Percentiles rank a stretch among this genome's conserved stretches.
Evolutionary conservation across 2,888 invertebrate species (phyloP).

Genomic region (Ophion ventricosus): DNA sequence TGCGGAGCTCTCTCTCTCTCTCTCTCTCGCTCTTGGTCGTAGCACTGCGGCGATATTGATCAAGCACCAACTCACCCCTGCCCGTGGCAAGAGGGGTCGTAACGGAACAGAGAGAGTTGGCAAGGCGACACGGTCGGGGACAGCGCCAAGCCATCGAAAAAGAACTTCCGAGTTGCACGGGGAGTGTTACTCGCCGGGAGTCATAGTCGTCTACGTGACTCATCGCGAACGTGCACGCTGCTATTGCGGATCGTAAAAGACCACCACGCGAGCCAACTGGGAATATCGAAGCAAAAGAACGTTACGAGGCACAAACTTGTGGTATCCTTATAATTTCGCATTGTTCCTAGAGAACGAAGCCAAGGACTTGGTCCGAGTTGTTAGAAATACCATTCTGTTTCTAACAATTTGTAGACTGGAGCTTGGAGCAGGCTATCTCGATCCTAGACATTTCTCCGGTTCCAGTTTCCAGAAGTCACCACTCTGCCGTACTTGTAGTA

Average conservation of each 20-base stretch:
- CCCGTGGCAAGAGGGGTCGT: constrained; percentile 46
- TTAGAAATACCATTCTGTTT: too few species aligned
- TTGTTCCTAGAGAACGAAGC: not conserved
- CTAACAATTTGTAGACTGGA: too few species aligned
- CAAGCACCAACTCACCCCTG: constrained; percentile 60
- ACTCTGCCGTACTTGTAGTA: too few species aligned
- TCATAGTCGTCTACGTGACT: constrained; percentile 51
- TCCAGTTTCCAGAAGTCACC: too few species aligned
- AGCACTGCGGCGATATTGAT: constrained; percentile 56
- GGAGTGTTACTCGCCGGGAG: constrained; percentile 1
- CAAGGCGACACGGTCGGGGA: constrained; percentile 29
- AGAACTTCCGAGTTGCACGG: constrained; percentile 47
- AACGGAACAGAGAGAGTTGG: constrained; percentile 64
- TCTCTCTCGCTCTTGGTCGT: not conserved
- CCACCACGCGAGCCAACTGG: constrained; percentile 2
- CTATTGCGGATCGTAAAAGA: constrained; percentile 45
- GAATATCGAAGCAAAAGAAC: constrained; percentile 46
- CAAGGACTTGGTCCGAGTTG: too few species aligned
- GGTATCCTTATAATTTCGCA: constrained; percentile 33
- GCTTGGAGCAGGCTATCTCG: too few species aligned
- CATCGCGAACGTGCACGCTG: constrained; percentile 39
- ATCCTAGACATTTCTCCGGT: too few species aligned
- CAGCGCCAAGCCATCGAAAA: constrained; percentile 53
- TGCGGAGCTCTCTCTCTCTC: constrained; percentile 9
- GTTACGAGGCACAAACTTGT: constrained; percentile 42